Percentiles rank a stretch among this genome's conserved stretches.
These are phyloP conservation scores for Pristiophorus japonicus DNA, from an alignment of 2,113 vertebrate species.

Conservation along the genomic window DNA sequence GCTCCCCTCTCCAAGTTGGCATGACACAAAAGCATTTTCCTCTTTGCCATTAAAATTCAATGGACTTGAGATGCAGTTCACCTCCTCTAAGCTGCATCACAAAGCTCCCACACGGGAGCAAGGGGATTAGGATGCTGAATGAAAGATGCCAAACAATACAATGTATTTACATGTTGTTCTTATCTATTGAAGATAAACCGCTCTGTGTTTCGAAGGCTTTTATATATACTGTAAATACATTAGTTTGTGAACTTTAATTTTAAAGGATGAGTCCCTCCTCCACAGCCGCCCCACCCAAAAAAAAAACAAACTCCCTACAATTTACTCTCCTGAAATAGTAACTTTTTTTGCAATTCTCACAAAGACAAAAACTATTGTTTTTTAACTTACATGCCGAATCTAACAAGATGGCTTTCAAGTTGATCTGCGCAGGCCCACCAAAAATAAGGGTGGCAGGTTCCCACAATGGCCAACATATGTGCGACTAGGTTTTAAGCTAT, in stretches of 20 bases:
- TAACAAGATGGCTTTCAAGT: not conserved
- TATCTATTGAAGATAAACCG: not conserved
- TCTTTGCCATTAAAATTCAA: not conserved
- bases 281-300: too few relatives aligned
- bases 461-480: not conserved
- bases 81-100: not conserved
- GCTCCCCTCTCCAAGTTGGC: not conserved
- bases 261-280: not conserved
- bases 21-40: not conserved
- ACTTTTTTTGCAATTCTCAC: not conserved
- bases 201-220: not conserved
- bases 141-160: not conserved
- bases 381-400: not conserved
- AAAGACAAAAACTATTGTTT: not conserved
- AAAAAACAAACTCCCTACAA: not conserved
- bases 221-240: conserved; percentile 21
- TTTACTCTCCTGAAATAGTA: not conserved
- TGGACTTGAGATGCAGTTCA: not conserved
- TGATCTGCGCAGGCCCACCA: not conserved
- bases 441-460: not conserved
- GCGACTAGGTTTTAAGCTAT: not conserved
- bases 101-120: not conserved
- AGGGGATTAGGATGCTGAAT: not conserved
- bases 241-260: not conserved
- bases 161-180: not conserved